Base-by-base conservation (phyloP, 1,140 invertebrate genomes). In the Phortica variegata region DNA sequence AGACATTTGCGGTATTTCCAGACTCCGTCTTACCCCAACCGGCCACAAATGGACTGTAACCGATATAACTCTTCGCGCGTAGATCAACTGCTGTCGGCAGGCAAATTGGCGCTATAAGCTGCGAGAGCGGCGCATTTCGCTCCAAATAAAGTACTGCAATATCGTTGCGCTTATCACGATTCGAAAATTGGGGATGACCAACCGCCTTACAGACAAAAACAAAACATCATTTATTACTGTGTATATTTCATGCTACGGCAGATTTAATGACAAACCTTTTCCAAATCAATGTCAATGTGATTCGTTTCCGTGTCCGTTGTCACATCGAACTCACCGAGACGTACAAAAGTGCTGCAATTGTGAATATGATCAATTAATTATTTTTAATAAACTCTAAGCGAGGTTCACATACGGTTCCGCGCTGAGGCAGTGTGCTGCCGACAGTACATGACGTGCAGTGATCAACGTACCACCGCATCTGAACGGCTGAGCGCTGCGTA, bases 91-190 rank as follows among this genome's bases (percentile, higher is more conserved):
- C 56, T 8, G 78, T 44, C 5, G 87, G 87, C 17, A 90, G 71
- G 70, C 88, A 90, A 41, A 89, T 82, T 0, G 87, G 87, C 58
- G 77, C 77, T 34, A 89, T 81, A 17, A 75, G 61, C 33, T 74
- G 82, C 42, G 47, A 23, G 29, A 55, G 51, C 41, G 36, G 43
- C 15, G 47, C 48, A 38, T n/a, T 41, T 9, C n/a, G 13, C 12
- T 47, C 48, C n/a, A 55, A 21, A 26, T 46, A 32, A 4, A 55
- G 20, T 8, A 55, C 43, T 3, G 47, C 48, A 13, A 55, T 6
- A 43, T 55, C 53, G 17, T 19, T 31, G 15, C 32, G 29, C 13
- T 33, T 33, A 34, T 45, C 29, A 16, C 16, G 3, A 12, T 5
- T 3, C 3, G 6, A 12, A 34, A 33, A 45, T 2, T 34, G 2